Conservation (phyloP, 2,888 invertebrate genomes). For the Operophtera brumata region DNA sequence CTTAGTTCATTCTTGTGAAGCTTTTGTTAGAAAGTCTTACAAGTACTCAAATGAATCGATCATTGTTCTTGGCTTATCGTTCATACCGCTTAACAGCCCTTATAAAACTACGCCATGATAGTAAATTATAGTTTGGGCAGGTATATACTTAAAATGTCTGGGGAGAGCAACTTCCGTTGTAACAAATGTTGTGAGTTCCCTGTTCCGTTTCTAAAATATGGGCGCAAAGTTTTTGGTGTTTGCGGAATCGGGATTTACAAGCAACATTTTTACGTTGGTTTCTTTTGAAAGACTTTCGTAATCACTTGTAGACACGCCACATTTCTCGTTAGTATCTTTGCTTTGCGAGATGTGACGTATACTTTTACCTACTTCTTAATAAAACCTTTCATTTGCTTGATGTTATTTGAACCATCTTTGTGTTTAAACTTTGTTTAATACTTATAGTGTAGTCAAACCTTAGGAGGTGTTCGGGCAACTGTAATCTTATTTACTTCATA, state of each 20-base stretch:
- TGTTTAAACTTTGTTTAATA: background rate
- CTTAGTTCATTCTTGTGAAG: background rate
- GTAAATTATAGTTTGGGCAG: slow-evolving; percentile 30
- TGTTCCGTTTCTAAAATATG: slow-evolving; percentile 24
- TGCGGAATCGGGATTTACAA: slow-evolving; percentile 15
- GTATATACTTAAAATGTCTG: slow-evolving; percentile 28
- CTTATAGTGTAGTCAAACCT: background rate
- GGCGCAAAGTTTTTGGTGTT: slow-evolving; percentile 17
- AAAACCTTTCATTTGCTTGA: background rate
- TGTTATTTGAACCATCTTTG: background rate
- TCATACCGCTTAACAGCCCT: slow-evolving; percentile 30
- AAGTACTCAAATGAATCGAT: slow-evolving; percentile 28
- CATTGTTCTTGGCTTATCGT: slow-evolving; percentile 25
- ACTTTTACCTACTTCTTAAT: background rate
- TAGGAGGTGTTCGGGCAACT: background rate
- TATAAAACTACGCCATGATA: slow-evolving; percentile 34
- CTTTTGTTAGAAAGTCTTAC: slow-evolving; percentile 7
- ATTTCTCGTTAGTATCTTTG: slow-evolving; percentile 7
- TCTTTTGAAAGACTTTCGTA: slow-evolving; percentile 2
- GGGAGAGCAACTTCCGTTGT: slow-evolving; percentile 25
- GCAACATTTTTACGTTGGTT: slow-evolving; percentile 15
- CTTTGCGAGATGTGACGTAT: slow-evolving; percentile 3
- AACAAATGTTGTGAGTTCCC: slow-evolving; percentile 27
- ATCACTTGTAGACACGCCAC: slow-evolving; percentile 5
- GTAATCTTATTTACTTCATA: slow-evolving; percentile 10